A percentile compares a stretch with the other conserved stretches of the same genome.
These are phyloP conservation scores for Siniperca scherzeri DNA, from an alignment of 2,797 vertebrate species.

Conservation along the genomic window DNA sequence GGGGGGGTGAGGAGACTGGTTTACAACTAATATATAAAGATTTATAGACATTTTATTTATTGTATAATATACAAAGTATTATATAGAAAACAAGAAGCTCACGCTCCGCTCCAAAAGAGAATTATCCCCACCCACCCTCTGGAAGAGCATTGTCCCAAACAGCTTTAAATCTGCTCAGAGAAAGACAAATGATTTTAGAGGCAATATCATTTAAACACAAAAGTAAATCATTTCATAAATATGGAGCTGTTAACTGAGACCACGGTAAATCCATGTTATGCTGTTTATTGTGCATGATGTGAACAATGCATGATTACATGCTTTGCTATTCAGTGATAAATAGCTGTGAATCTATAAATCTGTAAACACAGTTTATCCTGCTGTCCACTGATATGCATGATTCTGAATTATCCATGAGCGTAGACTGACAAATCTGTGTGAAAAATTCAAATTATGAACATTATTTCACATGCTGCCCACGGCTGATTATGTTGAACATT, in stretches of 20 bases:
- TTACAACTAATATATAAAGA: background rate
- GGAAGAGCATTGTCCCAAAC: constrained; percentile 35
- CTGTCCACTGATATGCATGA: constrained; percentile 46
- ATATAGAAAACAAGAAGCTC: constrained; percentile 2
- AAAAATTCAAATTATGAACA: constrained; percentile 29
- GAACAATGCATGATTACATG: constrained; percentile 71
- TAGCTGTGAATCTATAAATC: constrained; percentile 64
- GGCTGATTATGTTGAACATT: constrained; percentile 30
- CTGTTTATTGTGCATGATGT: constrained; percentile 55
- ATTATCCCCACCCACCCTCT: constrained; percentile 14
- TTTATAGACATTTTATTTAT: background rate
- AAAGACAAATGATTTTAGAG: constrained; percentile 51
- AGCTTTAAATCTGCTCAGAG: constrained; percentile 52
- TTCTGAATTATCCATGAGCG: constrained; percentile 51
- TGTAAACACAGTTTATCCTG: constrained; percentile 55
- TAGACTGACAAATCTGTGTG: constrained; percentile 33
- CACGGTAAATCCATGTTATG: constrained; percentile 54
- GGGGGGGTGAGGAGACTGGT: background rate
- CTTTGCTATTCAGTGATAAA: constrained; percentile 61
- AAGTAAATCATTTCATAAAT: constrained; percentile 61
- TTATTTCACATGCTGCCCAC: constrained; percentile 48
- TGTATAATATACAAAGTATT: background rate
- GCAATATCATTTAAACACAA: constrained; percentile 51
- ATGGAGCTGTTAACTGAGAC: constrained; percentile 40
- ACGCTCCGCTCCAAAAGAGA: background rate